phyloP scores from a whole-genome alignment of 2,113 vertebrate genomes.

The Ciconia boyciana region DNA sequence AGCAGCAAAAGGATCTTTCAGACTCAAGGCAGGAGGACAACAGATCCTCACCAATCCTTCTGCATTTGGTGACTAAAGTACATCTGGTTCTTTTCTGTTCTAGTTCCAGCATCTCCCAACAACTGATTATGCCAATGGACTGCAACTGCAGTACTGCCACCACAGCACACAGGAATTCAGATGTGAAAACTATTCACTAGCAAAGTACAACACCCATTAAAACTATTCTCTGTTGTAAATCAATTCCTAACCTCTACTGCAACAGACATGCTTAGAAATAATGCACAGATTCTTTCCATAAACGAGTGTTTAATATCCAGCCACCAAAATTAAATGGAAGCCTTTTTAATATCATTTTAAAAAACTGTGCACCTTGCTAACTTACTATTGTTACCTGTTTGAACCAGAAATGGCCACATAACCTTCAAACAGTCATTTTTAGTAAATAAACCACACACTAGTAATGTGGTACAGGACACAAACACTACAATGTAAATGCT shows the following conservation, averaged over 20 bases:
- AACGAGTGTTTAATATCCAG: not conserved
- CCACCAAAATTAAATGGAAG: not conserved
- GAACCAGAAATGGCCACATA: not conserved
- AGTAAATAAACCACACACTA: not conserved
- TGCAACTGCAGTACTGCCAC: not conserved
- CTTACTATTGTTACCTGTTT: not conserved
- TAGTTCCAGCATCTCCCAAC: not conserved
- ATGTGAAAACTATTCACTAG: not conserved
- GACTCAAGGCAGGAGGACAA: not conserved
- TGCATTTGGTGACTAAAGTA: not conserved
- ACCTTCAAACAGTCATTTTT: not conserved
- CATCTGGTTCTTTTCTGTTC: not conserved
- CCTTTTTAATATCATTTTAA: rapidly evolving
- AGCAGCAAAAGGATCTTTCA: not conserved
- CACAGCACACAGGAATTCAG: not conserved
- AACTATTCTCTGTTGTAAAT: not conserved
- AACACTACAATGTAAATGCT: not conserved
- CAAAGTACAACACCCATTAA: not conserved
- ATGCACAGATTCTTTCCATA: not conserved
- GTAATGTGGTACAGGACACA: not conserved
- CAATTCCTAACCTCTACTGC: not conserved
- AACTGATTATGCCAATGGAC: not conserved
- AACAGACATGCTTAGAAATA: not conserved
- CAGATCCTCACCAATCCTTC: not conserved
- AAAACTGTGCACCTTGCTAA: not conserved